phyloP scores from a whole-genome alignment of 2,888 invertebrate genomes.

The Trichopria drosophilae region DNA sequence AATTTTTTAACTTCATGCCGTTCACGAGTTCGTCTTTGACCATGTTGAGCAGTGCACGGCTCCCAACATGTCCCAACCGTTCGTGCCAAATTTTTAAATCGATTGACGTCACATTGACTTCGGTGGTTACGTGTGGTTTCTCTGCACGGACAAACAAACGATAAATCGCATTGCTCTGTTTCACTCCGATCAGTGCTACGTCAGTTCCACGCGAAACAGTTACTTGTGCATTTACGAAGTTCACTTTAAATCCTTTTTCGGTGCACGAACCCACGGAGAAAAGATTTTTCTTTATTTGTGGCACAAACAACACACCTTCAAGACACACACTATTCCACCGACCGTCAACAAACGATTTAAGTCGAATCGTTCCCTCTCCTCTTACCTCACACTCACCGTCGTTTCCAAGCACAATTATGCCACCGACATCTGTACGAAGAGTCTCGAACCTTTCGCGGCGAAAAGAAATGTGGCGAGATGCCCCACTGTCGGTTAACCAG shows the following conservation, averaged over 20 bases:
- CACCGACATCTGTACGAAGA: constrained; percentile 10
- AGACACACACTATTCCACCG: constrained; percentile 22
- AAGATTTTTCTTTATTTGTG: constrained; percentile 33
- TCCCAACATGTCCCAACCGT: no score
- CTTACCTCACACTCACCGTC: constrained; percentile 18
- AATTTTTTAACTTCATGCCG: no score
- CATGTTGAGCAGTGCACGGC: constrained; percentile 20
- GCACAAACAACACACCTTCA: constrained; percentile 36
- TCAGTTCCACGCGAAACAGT: no score
- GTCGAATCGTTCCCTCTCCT: constrained; percentile 24
- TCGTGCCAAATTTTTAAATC: constrained; percentile 12
- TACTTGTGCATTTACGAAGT: no score
- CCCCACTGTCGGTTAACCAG: constrained; percentile 36
- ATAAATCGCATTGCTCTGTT: no score
- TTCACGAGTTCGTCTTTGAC: no score
- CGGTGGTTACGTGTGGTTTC: no score
- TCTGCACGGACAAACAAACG: no score
- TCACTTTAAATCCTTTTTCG: constrained; percentile 10
- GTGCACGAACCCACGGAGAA: constrained; percentile 35
- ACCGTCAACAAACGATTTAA: constrained; percentile 27
- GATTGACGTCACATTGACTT: neutral
- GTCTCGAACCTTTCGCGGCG: constrained; percentile 31
- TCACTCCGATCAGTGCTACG: no score
- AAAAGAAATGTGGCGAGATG: constrained; percentile 34
- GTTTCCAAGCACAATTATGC: constrained; percentile 24